Evolutionary conservation across 1,140 invertebrate species (phyloP), one percentile per base, ranked within the genome.

Genomic region (Tenebrio molitor): DNA sequence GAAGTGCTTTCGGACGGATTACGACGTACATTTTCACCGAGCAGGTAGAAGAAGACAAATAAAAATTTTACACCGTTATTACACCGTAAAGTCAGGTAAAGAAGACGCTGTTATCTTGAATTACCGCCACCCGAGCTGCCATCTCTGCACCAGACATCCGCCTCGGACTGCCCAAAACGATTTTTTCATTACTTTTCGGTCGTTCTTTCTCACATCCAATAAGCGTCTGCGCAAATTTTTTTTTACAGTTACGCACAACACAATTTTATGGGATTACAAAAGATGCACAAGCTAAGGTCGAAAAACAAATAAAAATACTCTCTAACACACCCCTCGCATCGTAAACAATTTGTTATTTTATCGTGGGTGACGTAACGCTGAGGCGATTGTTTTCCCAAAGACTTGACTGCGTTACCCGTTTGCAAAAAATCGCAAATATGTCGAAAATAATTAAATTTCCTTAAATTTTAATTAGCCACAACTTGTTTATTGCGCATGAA

Each of bases 41-140:
- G 17, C 50, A 58, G 50, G 50, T 58, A 58, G 50, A 29, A n/a
- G 19, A 14, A 7, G 10, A 58, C n/a, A n/a, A n/a, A n/a, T n/a
- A 19, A 10, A 29, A 29, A 34, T 12, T 29, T 29, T 58, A 15
- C 14, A n/a, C 50, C 50, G 50, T 58, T 58, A 58, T 58, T 25
- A 29, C 8, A 12, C 50, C 50, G 12, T 29, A 58, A 58, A 58
- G 23, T 14, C 50, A 58, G 50, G 50, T 58, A 58, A 58, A 58
- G 14, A 58, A n/a, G 50, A 58, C 2, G 50, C 23, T 58, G n/a
- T 58, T 58, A 58, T 58, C 21, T 58, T n/a, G 0, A 23, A 58
- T 58, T 58, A 58, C 23, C 1, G 23, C 1, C 50, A 29, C 50
- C 23, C 12, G 3, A 53, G 23, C 21, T 29, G 14, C 15, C 36